Conservation (phyloP, 2,113 vertebrate species). For the Plectropomus leopardus region DNA sequence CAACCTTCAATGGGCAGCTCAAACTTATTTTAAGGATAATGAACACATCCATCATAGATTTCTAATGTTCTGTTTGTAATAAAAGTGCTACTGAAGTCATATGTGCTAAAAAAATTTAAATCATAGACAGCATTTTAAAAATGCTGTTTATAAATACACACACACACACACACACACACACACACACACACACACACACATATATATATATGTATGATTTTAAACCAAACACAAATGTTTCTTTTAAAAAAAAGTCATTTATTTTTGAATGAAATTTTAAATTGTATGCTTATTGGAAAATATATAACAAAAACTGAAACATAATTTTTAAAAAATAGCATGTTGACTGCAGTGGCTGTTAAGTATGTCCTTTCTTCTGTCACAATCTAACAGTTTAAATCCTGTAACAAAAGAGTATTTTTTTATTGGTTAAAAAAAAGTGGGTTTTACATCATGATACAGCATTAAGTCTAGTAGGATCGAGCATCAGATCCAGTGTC, state of each 20-base stretch:
- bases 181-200: too few species aligned
- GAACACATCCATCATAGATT: background rate
- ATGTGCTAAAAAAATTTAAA: too few species aligned
- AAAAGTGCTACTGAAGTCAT: too few species aligned
- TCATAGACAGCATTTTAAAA: too few species aligned
- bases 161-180: too few species aligned
- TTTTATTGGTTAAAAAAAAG: too few species aligned
- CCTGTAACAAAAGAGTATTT: background rate
- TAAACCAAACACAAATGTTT: background rate
- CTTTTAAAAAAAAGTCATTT: background rate
- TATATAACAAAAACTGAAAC: too few species aligned
- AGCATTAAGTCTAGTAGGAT: background rate
- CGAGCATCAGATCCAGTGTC: slow-evolving; percentile 21
- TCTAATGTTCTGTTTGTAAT: too few species aligned
- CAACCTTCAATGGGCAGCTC: background rate
- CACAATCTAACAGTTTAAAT: background rate
- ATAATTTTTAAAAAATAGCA: background rate
- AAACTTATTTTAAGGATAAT: background rate
- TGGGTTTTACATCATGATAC: background rate
- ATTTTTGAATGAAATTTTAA: background rate
- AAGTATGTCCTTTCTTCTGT: background rate
- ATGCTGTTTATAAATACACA: too few species aligned
- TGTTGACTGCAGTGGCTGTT: background rate
- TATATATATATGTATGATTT: too few species aligned
- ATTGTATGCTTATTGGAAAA: background rate